Base-by-base conservation (phyloP, 35 echinoderm and acorn worm species). In the Amphiura filiformis region DNA sequence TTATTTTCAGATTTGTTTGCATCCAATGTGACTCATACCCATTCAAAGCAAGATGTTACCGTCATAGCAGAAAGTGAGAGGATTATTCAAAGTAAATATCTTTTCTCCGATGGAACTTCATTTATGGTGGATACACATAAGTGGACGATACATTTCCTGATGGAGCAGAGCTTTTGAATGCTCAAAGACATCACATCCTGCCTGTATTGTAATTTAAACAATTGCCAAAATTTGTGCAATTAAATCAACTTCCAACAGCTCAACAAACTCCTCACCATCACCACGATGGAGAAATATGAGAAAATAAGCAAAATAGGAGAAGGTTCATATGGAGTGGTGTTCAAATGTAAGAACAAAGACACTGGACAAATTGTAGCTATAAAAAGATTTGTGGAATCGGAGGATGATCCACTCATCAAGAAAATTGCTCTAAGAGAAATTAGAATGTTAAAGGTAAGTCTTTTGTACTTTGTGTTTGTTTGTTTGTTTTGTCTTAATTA, bases 361-460 rank as follows among this genome's bases (percentile, higher is more conserved):
- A 95, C 96, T n/a, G 87, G 87, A 30, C 86, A 90, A 75, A 92
- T 99, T 81, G 96, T 99, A 30, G 96, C 96, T 33, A 99, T 99
- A 79, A 99, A 99, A 47, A 76, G 93, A 87, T 99, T 99, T 93
- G 96, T 99, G 7, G 96, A 99, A 87, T 94, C 92, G 26, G 96
- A 99, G 39, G 96, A 99, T 84, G 96, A 99, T 42, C 96, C 96
- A 13, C 83, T 94, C 37, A 99, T 99, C 80, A 99, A 95, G 90
- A 99, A 99, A 79, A 99, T 99, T 82, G 96, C 96, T n/a, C 81
- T 99, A 39, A 82, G 96, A 76, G 96, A 99, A 89, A 94, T 99
- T 42, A 82, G 96, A 84, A 99, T 99, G 96, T 90, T 99, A 84
- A 99, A 99, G 96, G 96, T 99, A 87, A 90, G 90, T 86, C n/a